These are phyloP conservation scores for Panzeria rudis DNA, from an alignment of 2,888 invertebrate genomes.

Conservation along the genomic window DNA sequence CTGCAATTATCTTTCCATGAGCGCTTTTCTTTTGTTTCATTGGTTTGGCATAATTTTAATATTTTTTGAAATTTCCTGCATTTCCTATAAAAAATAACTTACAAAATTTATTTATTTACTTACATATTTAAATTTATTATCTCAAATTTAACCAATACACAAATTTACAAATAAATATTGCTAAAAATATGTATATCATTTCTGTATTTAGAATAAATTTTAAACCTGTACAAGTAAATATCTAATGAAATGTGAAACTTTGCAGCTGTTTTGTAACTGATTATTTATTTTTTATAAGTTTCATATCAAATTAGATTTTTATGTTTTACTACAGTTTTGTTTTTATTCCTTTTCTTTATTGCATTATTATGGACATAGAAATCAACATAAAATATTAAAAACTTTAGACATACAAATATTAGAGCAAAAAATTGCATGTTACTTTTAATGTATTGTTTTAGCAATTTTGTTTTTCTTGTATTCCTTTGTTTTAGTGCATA, in stretches of 20 bases:
- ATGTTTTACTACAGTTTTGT: neutral
- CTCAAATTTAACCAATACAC: neutral
- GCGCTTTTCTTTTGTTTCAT: too few species aligned
- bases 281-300: constrained; percentile 40
- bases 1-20: too few species aligned
- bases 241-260: constrained; percentile 50
- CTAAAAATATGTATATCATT: neutral
- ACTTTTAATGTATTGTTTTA: constrained; percentile 58
- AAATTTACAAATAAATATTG: constrained; percentile 22
- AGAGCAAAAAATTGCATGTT: constrained; percentile 62
- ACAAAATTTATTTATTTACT: neutral
- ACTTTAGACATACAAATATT: constrained; percentile 35
- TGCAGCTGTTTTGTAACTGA: constrained; percentile 56
- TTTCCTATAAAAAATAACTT: too few species aligned
- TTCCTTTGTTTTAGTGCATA: neutral
- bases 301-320: constrained; percentile 38
- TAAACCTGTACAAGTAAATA: neutral
- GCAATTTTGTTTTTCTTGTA: constrained; percentile 6
- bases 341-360: neutral
- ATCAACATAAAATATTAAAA: constrained; percentile 50
- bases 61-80: too few species aligned
- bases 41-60: too few species aligned
- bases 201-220: neutral
- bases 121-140: neutral
- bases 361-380: constrained; percentile 19